A percentile compares a stretch with the other conserved stretches of the same genome.
phyloP scores from a whole-genome alignment of 1,140 invertebrate species.

The Aradophagus sp. region DNA sequence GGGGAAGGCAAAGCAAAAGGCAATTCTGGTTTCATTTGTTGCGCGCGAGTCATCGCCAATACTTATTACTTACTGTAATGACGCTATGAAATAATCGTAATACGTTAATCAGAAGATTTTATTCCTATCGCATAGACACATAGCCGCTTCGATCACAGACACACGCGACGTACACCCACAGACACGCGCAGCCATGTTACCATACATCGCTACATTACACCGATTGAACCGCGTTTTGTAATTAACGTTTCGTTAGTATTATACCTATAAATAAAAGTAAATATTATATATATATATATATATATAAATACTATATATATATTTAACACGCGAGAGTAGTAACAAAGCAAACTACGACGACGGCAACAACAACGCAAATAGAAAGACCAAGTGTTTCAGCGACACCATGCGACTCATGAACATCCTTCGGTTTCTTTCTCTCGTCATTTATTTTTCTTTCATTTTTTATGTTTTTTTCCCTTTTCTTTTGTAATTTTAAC shows the following conservation, averaged over 20 bases:
- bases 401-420: conserved; percentile 35
- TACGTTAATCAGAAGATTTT: conserved; percentile 60
- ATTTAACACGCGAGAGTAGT: conserved; percentile 23
- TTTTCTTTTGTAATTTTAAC: too few relatives aligned
- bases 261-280: conserved; percentile 5
- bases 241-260: conserved; percentile 22
- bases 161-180: conserved; percentile 20
- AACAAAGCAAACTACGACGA: conserved; percentile 6
- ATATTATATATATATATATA: conserved; percentile 14
- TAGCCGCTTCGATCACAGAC: conserved; percentile 34
- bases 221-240: conserved; percentile 25
- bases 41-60: conserved; percentile 65
- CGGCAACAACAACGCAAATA: conserved; percentile 1
- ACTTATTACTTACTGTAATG: conserved; percentile 67
- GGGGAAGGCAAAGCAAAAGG: conserved; percentile 22
- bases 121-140: conserved; percentile 60
- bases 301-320: too few relatives aligned
- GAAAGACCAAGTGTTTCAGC: conserved; percentile 11
- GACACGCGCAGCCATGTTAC: conserved; percentile 18
- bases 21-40: conserved; percentile 55
- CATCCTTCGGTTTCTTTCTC: conserved; percentile 41
- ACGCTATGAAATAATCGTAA: conserved; percentile 69
- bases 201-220: conserved; percentile 19
- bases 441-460: conserved; percentile 21
- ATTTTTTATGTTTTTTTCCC: not conserved